Base-by-base conservation (phyloP, 92 coral and sea anemone genomes). In the Virgularia gustaviana region DNA sequence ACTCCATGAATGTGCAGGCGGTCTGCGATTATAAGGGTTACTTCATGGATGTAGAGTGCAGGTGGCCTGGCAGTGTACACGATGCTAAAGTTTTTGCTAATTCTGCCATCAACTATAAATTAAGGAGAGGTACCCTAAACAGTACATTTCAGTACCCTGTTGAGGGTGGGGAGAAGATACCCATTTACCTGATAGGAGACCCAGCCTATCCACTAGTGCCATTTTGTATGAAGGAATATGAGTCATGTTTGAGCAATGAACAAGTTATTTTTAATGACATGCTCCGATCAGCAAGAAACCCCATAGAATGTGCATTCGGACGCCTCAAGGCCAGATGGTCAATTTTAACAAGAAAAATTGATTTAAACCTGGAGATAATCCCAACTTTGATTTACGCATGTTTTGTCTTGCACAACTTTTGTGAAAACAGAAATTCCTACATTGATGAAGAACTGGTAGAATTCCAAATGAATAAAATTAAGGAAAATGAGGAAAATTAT, bases 51-150 rank as follows among this genome's bases (percentile, higher is more conserved):
- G 81, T 65, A 0, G 81, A 77, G 51, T 77, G 74, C 66, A 77
- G 29, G 81, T 77, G 75, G 81, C 75, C 75, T 19, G 75, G 81
- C 4, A 77, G 75, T 54, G 81, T 65, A 7, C 81, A 77, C 41
- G 75, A 77, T 25, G 81, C 75, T n/a, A 51, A 77, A 15, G 81
- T 65, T 77, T 77, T 77, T 65, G 62, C 81, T 16, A 77, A 77
- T 18, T 77, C 75, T 6, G 52, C 75, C 19, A 65, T 77, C 28
- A 77, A 77, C 65, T 24, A 44, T 12, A 64, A 76, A 29, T 54
- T 63, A 29, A 76, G 80, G 29, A 36, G 28, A 18, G 13, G 35
- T 30, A 76, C 32, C 49, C 51, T 76, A 42, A 62, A 73, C 49
- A 34, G 73, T 3, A 76, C 73, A 20, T 76, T 20, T 49, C 81